phyloP scores from a whole-genome alignment of 2,888 invertebrate genomes.

The Rotaria socialis region DNA sequence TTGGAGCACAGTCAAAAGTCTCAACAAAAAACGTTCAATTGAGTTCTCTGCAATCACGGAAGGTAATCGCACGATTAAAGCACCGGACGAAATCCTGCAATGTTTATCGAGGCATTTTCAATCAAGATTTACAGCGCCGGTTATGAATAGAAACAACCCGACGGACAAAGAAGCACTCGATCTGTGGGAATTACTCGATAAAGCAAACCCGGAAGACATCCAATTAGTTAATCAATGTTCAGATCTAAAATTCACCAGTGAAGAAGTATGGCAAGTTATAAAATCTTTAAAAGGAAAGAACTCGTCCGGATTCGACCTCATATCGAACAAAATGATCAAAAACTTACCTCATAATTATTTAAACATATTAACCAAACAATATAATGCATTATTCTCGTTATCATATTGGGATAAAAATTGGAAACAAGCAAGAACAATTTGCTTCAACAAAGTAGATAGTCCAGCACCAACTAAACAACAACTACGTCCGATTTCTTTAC shows the following conservation, averaged over 20 bases:
- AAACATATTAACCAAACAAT: too few relatives aligned
- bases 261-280: not conserved
- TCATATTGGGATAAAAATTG: too few relatives aligned
- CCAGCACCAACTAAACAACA: too few relatives aligned
- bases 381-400: too few relatives aligned
- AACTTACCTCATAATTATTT: too few relatives aligned
- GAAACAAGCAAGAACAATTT: too few relatives aligned
- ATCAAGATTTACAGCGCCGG: not conserved
- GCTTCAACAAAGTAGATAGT: too few relatives aligned
- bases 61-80: not conserved
- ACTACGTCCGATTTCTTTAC: too few relatives aligned
- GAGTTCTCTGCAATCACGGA: not conserved
- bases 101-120: not conserved
- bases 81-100: not conserved
- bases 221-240: not conserved
- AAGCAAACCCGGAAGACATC: not conserved
- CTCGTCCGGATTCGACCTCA: not conserved
- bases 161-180: not conserved
- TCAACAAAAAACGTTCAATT: not conserved
- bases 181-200: not conserved
- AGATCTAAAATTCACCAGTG: not conserved
- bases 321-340: not conserved
- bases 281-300: not conserved
- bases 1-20: not conserved
- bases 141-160: not conserved